Percentiles rank a stretch among this genome's conserved stretches.
These are phyloP conservation scores for Raja brachyura DNA, from an alignment of 2,113 vertebrate genomes.

Conservation along the genomic window DNA sequence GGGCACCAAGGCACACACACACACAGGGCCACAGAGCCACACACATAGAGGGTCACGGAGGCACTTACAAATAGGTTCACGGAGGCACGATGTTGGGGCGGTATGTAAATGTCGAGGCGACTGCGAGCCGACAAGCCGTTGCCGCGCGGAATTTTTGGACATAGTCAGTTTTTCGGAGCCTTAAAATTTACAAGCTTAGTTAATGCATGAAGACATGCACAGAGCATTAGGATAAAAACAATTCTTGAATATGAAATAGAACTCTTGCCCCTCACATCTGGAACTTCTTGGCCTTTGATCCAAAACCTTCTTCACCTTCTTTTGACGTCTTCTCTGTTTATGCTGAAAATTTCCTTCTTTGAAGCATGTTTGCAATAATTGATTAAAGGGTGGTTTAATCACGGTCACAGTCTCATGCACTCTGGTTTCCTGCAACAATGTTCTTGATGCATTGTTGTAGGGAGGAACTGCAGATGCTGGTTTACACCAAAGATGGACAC, in stretches of 20 bases:
- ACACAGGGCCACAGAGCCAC: no score
- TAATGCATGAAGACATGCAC: neutral
- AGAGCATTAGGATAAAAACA: neutral
- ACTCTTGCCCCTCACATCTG: neutral
- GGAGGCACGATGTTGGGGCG: no score
- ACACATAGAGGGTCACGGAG: no score
- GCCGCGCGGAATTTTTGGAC: no score
- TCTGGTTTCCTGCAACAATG: neutral
- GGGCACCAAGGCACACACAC: no score
- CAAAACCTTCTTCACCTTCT: slow-evolving; percentile 2
- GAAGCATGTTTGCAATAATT: slow-evolving; percentile 29
- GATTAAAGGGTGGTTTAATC: neutral
- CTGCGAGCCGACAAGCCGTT: no score
- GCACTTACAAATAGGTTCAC: no score
- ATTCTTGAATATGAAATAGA: neutral
- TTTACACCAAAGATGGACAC: no score
- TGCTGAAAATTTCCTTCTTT: neutral
- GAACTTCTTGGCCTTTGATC: neutral
- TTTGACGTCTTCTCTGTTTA: neutral
- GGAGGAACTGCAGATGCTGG: no score
- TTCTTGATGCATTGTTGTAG: neutral
- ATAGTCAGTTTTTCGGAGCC: no score
- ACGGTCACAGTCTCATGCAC: neutral
- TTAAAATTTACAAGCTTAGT: neutral
- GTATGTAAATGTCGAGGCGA: no score